Percentiles rank a stretch among this genome's conserved stretches.
Evolutionary conservation across 2,888 invertebrate genomes (phyloP).

Genomic region (Stegophylla sp.): DNA sequence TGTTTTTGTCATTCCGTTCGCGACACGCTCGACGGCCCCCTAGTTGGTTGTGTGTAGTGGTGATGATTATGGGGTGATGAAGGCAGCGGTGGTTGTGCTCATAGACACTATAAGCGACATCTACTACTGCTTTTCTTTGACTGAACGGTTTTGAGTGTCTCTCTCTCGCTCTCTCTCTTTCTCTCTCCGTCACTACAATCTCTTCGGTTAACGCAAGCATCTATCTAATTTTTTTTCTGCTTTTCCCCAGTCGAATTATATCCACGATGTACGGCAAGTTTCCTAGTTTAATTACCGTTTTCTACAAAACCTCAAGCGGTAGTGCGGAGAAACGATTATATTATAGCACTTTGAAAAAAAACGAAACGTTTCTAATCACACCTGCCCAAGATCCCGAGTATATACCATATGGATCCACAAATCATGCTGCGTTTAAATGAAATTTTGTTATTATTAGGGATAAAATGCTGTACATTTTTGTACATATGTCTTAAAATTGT

Average conservation of each 20-base stretch:
- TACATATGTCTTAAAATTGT: no score
- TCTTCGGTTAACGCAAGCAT: not conserved
- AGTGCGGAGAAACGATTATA: no score
- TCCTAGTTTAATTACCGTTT: no score
- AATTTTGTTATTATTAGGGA: no score
- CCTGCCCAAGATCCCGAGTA: no score
- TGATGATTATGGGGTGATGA: not conserved
- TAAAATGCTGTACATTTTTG: no score
- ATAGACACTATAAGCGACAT: constrained; percentile 12
- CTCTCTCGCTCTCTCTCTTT: not conserved
- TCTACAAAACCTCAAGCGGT: no score
- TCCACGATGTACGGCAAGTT: no score
- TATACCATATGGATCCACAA: no score
- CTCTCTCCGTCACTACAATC: not conserved
- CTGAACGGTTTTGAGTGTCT: constrained; percentile 4
- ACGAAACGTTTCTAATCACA: no score
- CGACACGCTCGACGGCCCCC: constrained; percentile 20
- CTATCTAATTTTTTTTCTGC: not conserved
- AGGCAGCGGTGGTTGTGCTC: not conserved
- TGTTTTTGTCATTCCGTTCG: constrained; percentile 43
- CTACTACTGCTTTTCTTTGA: constrained; percentile 25
- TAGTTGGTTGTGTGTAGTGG: not conserved
- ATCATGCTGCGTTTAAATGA: no score
- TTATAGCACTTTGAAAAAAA: no score
- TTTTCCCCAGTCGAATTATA: not conserved